phyloP scores from a whole-genome alignment of 35 echinoderm and acorn worm species.

The Apostichopus japonicus region DNA sequence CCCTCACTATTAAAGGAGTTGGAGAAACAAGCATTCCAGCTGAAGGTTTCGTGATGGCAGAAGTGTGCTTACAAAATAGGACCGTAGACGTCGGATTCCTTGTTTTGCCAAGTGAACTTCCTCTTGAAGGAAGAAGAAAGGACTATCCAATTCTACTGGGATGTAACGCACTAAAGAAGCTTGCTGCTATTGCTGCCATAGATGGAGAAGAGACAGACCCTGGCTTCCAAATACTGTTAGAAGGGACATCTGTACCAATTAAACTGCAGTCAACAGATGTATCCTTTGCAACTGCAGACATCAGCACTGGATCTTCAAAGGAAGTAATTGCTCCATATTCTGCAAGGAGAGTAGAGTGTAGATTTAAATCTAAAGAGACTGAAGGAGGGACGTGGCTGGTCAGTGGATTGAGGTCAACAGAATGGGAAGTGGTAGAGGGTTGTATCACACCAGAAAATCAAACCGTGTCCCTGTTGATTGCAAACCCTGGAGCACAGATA shows the following conservation, averaged over 20 bases:
- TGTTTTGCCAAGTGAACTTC: background rate
- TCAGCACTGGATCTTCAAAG: too few relatives aligned
- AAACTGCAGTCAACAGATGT: too few relatives aligned
- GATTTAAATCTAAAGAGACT: too few relatives aligned
- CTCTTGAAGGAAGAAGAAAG: background rate
- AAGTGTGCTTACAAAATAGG: background rate
- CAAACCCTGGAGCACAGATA: background rate
- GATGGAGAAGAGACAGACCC: background rate
- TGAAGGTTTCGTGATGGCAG: too few relatives aligned
- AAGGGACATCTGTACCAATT: too few relatives aligned
- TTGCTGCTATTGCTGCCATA: background rate
- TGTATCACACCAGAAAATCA: background rate
- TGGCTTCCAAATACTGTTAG: background rate
- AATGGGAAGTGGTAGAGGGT: background rate
- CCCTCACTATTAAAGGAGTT: too few relatives aligned
- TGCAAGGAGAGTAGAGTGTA: too few relatives aligned
- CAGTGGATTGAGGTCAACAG: too few relatives aligned
- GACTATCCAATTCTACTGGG: slow-evolving; percentile 7
- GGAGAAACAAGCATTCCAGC: too few relatives aligned
- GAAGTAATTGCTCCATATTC: too few relatives aligned
- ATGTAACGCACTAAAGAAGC: slow-evolving; percentile 34
- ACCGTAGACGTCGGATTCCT: slow-evolving; percentile 16
- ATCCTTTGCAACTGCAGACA: too few relatives aligned
- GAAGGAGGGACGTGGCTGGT: too few relatives aligned
- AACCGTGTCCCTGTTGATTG: background rate